These are phyloP conservation scores for Chloropsis cyanopogon DNA, from an alignment of 2,113 vertebrate species.

Conservation along the genomic window DNA sequence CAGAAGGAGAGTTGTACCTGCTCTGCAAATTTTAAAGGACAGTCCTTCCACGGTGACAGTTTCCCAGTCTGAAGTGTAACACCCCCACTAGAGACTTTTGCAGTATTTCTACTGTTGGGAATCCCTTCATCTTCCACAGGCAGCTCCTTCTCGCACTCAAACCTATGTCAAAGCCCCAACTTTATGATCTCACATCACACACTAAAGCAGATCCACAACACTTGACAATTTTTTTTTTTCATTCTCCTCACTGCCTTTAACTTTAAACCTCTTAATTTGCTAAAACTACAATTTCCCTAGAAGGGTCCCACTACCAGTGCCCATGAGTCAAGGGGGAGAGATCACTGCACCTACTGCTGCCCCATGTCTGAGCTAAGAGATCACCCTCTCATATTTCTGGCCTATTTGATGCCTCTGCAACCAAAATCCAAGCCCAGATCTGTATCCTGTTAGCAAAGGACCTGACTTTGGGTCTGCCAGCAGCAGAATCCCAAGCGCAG, in stretches of 20 bases:
- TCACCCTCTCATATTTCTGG: not conserved
- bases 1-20: not conserved
- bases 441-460: not conserved
- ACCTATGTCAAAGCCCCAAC: not conserved
- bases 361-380: not conserved
- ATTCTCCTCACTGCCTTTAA: not conserved
- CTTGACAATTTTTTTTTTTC: not conserved
- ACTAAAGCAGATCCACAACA: not conserved
- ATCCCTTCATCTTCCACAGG: not conserved
- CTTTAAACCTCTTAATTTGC: not conserved
- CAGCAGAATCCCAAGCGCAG: not conserved
- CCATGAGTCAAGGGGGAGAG: not conserved
- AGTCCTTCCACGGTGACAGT: accelerated
- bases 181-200: not conserved
- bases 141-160: not conserved
- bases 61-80: not conserved
- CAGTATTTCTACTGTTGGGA: not conserved
- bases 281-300: not conserved
- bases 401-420: not conserved
- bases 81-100: not conserved
- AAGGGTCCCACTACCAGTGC: not conserved
- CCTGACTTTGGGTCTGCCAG: not conserved
- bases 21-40: not conserved
- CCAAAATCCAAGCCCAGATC: not conserved
- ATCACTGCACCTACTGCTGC: not conserved